A percentile compares a stretch with the other conserved stretches of the same genome.
Conservation (phyloP, 92 coral and sea anemone species). For the Umimayanthus kanabou region DNA sequence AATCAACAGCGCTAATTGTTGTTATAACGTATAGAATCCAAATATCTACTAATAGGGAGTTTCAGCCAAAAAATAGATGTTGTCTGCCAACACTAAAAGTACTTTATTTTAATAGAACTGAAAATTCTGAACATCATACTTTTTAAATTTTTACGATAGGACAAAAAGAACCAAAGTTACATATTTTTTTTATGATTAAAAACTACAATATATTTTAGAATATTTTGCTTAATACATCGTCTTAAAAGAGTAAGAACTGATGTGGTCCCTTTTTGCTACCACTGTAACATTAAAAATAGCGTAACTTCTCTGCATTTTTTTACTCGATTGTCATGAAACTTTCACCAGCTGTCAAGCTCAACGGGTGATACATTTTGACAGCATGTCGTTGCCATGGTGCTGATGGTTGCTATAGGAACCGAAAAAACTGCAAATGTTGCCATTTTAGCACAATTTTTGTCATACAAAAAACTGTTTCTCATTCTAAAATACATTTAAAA, state of each 20-base stretch:
- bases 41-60: conserved; percentile 11
- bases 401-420: too few species aligned
- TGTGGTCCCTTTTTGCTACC: conserved; percentile 34
- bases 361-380: conserved; percentile 7
- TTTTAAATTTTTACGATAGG: conserved; percentile 27
- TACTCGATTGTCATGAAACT: conserved; percentile 28
- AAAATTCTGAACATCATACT: conserved; percentile 14
- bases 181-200: conserved; percentile 8
- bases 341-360: conserved; percentile 27
- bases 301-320: conserved; percentile 26
- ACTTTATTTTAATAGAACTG: conserved; percentile 8
- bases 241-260: conserved; percentile 28
- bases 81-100: conserved; percentile 29
- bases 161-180: conserved; percentile 27
- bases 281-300: conserved; percentile 24
- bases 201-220: conserved; percentile 22
- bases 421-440: conserved; percentile 2
- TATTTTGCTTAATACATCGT: not conserved
- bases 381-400: not conserved
- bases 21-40: too few species aligned
- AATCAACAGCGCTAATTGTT: too few species aligned
- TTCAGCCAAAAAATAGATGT: conserved; percentile 19
- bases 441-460: conserved; percentile 10
- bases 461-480: not conserved
- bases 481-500: conserved; percentile 6